These are phyloP conservation scores for Perca schrenkii DNA, from an alignment of 2,113 vertebrate species.

Conservation along the genomic window DNA sequence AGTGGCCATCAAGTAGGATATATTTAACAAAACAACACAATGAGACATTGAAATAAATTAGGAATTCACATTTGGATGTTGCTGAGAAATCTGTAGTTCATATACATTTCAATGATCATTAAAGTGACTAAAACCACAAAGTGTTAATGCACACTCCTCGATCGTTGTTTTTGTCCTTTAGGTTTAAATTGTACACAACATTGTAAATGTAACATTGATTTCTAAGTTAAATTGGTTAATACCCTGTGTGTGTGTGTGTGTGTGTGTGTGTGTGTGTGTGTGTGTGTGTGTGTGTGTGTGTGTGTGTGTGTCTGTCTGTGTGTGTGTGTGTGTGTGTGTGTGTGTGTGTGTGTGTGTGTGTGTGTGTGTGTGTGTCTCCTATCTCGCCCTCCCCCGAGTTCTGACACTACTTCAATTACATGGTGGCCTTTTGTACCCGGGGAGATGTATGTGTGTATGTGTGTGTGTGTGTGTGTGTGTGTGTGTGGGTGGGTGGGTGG, in stretches of 20 bases:
- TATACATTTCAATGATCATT: not conserved
- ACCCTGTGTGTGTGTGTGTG: not conserved
- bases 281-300: conserved; percentile 1
- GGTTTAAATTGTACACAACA: not conserved
- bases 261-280: too few species aligned
- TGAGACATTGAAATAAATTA: not conserved
- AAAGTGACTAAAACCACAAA: not conserved
- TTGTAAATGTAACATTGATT: not conserved
- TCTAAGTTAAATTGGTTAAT: not conserved
- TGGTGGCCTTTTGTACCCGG: conserved; percentile 64
- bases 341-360: too few species aligned
- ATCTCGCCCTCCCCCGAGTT: conserved; percentile 59
- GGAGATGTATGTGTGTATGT: conserved; percentile 35
- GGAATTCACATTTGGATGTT: not conserved
- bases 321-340: not conserved
- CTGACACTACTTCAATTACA: conserved; percentile 77
- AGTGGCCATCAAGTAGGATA: too few species aligned
- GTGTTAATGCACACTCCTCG: not conserved
- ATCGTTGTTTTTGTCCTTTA: not conserved
- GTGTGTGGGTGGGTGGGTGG: conserved; percentile 34
- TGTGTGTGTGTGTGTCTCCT: conserved; percentile 11
- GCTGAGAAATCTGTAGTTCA: not conserved
- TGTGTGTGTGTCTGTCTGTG: not conserved
- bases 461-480: conserved; percentile 28
- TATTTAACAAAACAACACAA: not conserved